Base-by-base conservation (phyloP, 2,888 invertebrate species). In the Eretmocerus hayati region DNA sequence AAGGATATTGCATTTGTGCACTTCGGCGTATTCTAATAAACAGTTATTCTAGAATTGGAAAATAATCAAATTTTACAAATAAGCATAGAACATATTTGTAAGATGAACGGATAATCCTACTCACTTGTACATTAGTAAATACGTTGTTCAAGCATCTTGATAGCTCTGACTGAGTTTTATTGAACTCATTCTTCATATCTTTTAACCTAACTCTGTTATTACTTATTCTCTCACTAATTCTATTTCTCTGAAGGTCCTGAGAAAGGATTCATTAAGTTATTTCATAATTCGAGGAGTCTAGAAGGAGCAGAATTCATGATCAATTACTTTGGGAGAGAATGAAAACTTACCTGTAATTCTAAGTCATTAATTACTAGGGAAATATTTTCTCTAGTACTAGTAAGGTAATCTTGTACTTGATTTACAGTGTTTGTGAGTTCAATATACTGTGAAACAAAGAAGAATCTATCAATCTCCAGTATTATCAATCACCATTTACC, bases 141-240 rank as follows among this genome's bases (percentile, higher is more conserved):
- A 60, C 56, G 42, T 47, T 54, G 38, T 53, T 57, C 36, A 61
- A 43, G 35, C 48, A 52, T 35, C 48, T 53, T n/a, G 56, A 58
- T 11, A 63, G 53, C 36, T 62, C 59, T 20, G 48, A 56, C 41
- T 64, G 62, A 30, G 56, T 48, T 52, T 57, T 60, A 57, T 68
- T 69, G 23, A 69, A 61, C 40, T 64, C 59, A 60, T 69, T 66
- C 48, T 71, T 69, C 33, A 69, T 58, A 45, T 64, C 60, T 44
- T 70, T 69, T 32, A 71, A 49, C 54, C 59, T 66, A 18, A 58
- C 47, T 42, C 56, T 59, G 23, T 61, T 61, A 33, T 57, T 59
- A 4, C 41, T 48, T 20, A 70, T 64, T 56, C 59, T 61, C 31
- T 66, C 59, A 36, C 48, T 60, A n/a, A 61, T 56, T 32, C 59